phyloP scores from a whole-genome alignment of 1,140 invertebrate genomes.

The Bombus impatiens region DNA sequence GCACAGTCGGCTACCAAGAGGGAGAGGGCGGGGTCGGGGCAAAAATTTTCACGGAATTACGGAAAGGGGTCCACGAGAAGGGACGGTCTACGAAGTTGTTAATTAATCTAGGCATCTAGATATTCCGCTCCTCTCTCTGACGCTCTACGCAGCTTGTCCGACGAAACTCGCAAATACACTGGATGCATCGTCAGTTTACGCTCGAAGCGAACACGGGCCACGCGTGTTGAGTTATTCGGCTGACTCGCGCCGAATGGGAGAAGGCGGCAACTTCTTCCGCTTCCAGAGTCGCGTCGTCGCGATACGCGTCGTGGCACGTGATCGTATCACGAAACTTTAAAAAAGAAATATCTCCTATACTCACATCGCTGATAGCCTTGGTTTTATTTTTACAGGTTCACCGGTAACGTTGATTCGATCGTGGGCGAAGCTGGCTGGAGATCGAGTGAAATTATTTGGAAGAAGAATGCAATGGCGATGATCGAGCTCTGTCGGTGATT shows the following conservation, averaged over 20 bases:
- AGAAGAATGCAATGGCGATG: not conserved
- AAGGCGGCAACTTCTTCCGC: not conserved
- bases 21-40: constrained; percentile 1
- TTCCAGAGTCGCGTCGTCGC: not conserved
- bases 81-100: constrained; percentile 61
- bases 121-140: not conserved
- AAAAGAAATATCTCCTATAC: not conserved
- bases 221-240: not conserved
- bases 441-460: not conserved
- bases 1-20: not conserved
- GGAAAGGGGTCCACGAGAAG: constrained; percentile 56
- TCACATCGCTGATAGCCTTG: constrained; percentile 28
- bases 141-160: constrained; percentile 1
- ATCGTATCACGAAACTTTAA: not conserved
- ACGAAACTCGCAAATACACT: not conserved
- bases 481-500: not conserved
- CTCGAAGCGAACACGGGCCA: not conserved
- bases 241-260: not conserved
- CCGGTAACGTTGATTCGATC: not conserved
- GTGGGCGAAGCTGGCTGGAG: too few species aligned
- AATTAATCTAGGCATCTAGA: constrained; percentile 68
- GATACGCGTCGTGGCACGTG: not conserved
- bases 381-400: constrained; percentile 19
- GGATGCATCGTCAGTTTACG: not conserved
- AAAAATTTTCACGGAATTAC: constrained; percentile 66